Evolutionary conservation across 2,797 vertebrate species (phyloP), one percentile per base, ranked within the genome.

Genomic region (Neosilurus mollespiculum): DNA sequence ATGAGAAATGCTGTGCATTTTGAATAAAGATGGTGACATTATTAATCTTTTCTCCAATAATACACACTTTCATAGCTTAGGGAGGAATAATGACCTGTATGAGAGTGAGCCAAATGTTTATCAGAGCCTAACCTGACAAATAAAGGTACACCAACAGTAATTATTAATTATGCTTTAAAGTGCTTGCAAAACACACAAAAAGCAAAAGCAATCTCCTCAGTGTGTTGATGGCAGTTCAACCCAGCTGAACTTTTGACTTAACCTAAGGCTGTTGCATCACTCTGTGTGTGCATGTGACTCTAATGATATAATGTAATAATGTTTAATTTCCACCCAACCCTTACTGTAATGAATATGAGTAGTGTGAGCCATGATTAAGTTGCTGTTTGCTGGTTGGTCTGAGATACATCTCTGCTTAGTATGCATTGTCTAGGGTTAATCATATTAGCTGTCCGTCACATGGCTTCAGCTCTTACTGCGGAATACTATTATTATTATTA

Each of bases 341-440:
- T 83, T 83, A 76, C 70, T 77, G 54, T 53, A 76, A 67, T 91
- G 87, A 90, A 89, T 71, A 56, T 78, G 75, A 88, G 86, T 88
- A 88, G 86, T 88, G 77, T 86, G 84, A 85, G 61, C 87, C 90
- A 61, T 88, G 89, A 87, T 26, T 81, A 85, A 83, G 80, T 90
- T 86, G 56, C 87, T 87, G 88, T 91, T 86, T 89, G 26, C 62
- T 84, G 79, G 51, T 71, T 66, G 80, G 79, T 88, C 76, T 78
- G 86, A 87, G 85, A 89, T 91, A 84, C 49, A 49, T 83, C 81
- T 88, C 86, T 88, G 87, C 87, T 80, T 70, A 92, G 90, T 81
- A 87, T 87, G 88, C 91, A 93, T 94, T 94, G 93, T 94, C 67
- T 61, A 88, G 65, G 37, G 86, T 85, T 90, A 94, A 93, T 94